Evolutionary conservation across 2,888 invertebrate species (phyloP).

Genomic region (Drosophila buzzatii): DNA sequence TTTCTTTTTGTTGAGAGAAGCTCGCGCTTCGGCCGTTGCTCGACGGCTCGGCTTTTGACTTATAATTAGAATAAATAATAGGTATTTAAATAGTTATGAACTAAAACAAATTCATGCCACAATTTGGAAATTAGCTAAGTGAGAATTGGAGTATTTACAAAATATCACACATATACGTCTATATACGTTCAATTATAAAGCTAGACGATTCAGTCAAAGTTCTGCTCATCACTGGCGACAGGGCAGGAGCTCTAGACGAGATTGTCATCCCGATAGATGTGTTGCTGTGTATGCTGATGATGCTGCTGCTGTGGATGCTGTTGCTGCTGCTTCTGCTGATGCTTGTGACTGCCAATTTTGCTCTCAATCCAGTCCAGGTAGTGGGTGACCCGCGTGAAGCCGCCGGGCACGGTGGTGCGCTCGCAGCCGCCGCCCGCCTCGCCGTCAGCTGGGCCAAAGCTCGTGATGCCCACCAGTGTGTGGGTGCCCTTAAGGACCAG

Average conservation of each 20-base stretch:
- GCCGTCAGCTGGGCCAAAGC: conserved; percentile 83
- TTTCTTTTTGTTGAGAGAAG: conserved; percentile 54
- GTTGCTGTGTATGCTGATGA: conserved; percentile 26
- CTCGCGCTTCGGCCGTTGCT: conserved; percentile 3
- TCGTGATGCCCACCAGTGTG: conserved; percentile 83
- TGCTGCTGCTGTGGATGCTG: conserved; percentile 20
- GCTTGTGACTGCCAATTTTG: conserved; percentile 74
- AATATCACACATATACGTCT: conserved; percentile 68
- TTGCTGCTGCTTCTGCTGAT: conserved; percentile 17
- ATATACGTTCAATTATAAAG: conserved; percentile 42
- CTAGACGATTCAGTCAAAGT: conserved; percentile 68
- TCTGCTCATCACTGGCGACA: conserved; percentile 27
- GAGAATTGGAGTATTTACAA: conserved; percentile 53
- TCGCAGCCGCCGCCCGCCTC: conserved; percentile 79
- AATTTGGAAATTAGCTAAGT: conserved; percentile 57
- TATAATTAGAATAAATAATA: conserved; percentile 75
- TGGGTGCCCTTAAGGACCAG: conserved; percentile 80
- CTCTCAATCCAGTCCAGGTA: conserved; percentile 83
- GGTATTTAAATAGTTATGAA: conserved; percentile 61
- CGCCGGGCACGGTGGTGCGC: conserved; percentile 81
- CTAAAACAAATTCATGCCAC: conserved; percentile 58
- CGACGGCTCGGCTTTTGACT: conserved; percentile 30
- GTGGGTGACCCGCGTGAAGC: conserved; percentile 83
- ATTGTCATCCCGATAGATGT: conserved; percentile 64
- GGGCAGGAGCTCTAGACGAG: conserved; percentile 41